These are phyloP conservation scores for Amblyornis subalaris DNA, from an alignment of 2,113 vertebrate genomes.

Conservation along the genomic window DNA sequence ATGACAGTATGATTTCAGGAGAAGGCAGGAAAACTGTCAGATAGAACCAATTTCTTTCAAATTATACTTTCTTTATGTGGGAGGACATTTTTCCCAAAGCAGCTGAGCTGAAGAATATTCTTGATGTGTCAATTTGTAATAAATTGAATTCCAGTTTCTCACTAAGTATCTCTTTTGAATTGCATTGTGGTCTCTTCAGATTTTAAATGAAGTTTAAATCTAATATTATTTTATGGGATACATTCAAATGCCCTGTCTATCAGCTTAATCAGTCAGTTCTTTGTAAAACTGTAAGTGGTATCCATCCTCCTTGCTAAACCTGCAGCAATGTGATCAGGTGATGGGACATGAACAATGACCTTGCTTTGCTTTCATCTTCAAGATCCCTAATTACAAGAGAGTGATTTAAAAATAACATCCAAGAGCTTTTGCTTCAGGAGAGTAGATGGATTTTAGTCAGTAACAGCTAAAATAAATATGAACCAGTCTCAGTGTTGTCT, in stretches of 20 bases:
- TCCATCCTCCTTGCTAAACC: neutral
- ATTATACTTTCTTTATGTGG: neutral
- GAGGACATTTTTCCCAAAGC: neutral
- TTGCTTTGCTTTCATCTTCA: neutral
- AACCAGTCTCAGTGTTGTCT: neutral
- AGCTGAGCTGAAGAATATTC: neutral
- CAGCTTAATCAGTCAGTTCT: neutral
- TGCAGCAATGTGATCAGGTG: neutral
- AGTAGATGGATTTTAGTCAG: neutral
- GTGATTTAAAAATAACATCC: neutral
- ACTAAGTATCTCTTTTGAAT: neutral
- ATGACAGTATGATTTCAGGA: neutral
- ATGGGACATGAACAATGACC: neutral
- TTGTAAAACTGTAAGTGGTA: neutral
- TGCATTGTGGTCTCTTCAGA: neutral
- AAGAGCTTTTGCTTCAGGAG: neutral
- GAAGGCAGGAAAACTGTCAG: neutral
- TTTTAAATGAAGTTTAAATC: neutral
- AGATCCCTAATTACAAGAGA: neutral
- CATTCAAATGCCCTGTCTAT: neutral
- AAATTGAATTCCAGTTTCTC: neutral
- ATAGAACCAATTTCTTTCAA: neutral
- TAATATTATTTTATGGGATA: neutral
- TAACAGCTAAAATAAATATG: neutral
- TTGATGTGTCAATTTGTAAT: neutral